Evolutionary conservation across 1,140 invertebrate species (phyloP).

Genomic region (Stegodyphus dumicola): DNA sequence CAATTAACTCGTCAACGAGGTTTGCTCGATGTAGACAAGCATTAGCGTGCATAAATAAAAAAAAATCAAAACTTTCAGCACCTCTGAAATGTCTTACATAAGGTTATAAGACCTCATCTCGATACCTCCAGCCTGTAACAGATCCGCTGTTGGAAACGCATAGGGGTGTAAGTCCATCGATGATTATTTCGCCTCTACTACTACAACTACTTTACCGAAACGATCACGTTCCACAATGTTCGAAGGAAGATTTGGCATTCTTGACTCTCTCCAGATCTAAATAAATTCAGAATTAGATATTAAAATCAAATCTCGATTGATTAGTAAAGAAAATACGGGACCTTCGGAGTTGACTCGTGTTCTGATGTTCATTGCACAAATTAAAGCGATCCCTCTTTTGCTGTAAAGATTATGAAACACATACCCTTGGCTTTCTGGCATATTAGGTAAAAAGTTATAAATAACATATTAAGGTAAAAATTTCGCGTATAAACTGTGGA

Average conservation of each 20-base stretch:
- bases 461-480: too few species aligned
- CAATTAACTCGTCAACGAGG: neutral
- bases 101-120: neutral
- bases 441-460: too few species aligned
- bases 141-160: neutral
- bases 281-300: neutral
- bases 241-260: neutral
- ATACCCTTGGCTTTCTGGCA: slow-evolving; percentile 8
- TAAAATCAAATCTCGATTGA: neutral
- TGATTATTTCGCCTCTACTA: neutral
- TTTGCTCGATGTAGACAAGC: neutral
- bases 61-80: neutral
- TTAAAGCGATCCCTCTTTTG: neutral
- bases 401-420: neutral
- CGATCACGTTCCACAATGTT: neutral
- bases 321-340: slow-evolving; percentile 1
- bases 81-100: neutral
- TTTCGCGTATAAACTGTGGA: too few species aligned
- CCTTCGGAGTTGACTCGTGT: neutral
- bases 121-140: neutral
- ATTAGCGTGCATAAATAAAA: neutral
- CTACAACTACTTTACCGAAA: neutral
- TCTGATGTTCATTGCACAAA: slow-evolving; percentile 5
- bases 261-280: slow-evolving; percentile 1
- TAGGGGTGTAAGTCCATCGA: neutral